Base-by-base conservation (phyloP, 2,888 invertebrate species). In the Asteroscopus sphinx region DNA sequence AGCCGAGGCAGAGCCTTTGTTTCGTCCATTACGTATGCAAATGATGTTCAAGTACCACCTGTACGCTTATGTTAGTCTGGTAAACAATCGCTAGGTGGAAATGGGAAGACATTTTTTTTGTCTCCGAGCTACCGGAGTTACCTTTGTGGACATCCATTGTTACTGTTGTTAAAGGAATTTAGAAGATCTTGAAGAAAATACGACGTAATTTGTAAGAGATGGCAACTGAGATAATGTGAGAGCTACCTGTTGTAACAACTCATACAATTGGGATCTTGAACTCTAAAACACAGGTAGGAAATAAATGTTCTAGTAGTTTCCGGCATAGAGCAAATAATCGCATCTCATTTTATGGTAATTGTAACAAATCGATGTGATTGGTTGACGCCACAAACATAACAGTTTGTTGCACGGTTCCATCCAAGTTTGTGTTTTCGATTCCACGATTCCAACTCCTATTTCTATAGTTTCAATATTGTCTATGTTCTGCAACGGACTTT, bases 21-120 rank as follows among this genome's bases (percentile, higher is more conserved):
- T 87, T 89, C 89, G 79, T 79, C 88, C 86, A 90, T 91, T 90
- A 91, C 81, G 89, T 91, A 93, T 87, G 87, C 80, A 83, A 86
- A 87, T 86, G 83, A 77, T 74, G 74, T 69, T 61, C 68, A 68
- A 60, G 80, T 85, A 87, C 76, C 88, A 90, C 88, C 92, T 92
- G 92, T 88, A 88, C 82, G 86, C 80, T 85, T 87, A 90, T 91
- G 88, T 80, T 73, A 75, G 77, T 87, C 89, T 90, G 85, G 91
- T 90, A 89, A 84, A 88, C 87, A 88, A 86, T 85, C 81, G 85
- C 85, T 77, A 79, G 82, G 86, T 88, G 88, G 86, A 88, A 89
- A 90, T 86, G 81, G 85, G 54, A 71, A 75, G 76, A 72, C 66
- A 76, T 76, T 77, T 76, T 73, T 76, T 77, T 76, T 76, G 77